phyloP scores from a whole-genome alignment of 2,888 invertebrate genomes.

The Cataglyphis albicans region DNA sequence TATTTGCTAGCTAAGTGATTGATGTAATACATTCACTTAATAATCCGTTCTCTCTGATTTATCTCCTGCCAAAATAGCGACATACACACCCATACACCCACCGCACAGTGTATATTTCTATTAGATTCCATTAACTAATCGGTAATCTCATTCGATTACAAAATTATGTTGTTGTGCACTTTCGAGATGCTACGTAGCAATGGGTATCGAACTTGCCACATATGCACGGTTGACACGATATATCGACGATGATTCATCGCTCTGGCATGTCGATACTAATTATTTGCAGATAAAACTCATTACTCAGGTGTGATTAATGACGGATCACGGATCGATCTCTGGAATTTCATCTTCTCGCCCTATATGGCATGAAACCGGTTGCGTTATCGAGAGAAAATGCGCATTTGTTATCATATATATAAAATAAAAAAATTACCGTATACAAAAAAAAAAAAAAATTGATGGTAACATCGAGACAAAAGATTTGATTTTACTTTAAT shows the following conservation, averaged over 20 bases:
- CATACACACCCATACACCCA: neutral
- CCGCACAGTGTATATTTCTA: slow-evolving; percentile 33
- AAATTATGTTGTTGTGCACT: slow-evolving; percentile 50
- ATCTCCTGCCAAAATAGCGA: slow-evolving; percentile 47
- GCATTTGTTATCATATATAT: slow-evolving; percentile 60
- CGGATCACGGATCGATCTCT: slow-evolving; percentile 52
- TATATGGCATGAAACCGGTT: slow-evolving; percentile 43
- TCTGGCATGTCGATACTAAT: slow-evolving; percentile 76
- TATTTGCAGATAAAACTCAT: slow-evolving; percentile 80
- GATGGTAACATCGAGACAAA: slow-evolving; percentile 6
- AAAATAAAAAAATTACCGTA: slow-evolving; percentile 35
- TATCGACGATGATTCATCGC: slow-evolving; percentile 73
- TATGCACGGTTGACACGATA: slow-evolving; percentile 63
- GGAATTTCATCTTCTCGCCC: slow-evolving; percentile 61
- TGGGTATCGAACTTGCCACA: slow-evolving; percentile 50
- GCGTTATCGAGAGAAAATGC: slow-evolving; percentile 56
- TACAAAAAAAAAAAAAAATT: slow-evolving; percentile 34
- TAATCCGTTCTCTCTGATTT: slow-evolving; percentile 44
- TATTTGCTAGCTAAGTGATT: slow-evolving; percentile 46
- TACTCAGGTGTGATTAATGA: slow-evolving; percentile 77
- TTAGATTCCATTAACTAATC: slow-evolving; percentile 56
- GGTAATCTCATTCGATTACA: slow-evolving; percentile 49
- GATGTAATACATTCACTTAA: slow-evolving; percentile 51
- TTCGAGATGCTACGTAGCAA: slow-evolving; percentile 53
- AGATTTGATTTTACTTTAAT: slow-evolving; percentile 24